Conservation (phyloP, 2,797 vertebrate species). For the Sebastolobus altivelis region DNA sequence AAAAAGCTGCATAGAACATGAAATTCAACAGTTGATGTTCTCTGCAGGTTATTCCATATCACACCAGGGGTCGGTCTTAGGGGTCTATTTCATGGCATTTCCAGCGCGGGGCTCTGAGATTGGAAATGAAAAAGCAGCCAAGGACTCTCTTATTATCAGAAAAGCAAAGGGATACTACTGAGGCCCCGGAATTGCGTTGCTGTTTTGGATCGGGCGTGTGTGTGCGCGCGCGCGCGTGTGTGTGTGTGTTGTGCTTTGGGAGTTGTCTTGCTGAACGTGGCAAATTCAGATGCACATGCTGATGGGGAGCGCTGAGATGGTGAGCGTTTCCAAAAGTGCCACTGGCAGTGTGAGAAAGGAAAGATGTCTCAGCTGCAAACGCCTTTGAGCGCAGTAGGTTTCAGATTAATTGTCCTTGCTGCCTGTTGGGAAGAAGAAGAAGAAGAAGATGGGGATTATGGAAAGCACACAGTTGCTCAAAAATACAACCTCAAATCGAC, state of each 20-base stretch:
- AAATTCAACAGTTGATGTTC: conserved; percentile 73
- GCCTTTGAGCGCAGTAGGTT: conserved; percentile 72
- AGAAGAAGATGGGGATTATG: conserved; percentile 69
- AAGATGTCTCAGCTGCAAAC: conserved; percentile 71
- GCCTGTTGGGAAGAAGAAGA: conserved; percentile 70
- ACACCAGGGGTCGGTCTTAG: conserved; percentile 67
- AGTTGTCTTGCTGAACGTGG: conserved; percentile 70
- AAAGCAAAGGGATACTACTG: conserved; percentile 61
- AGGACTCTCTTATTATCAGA: conserved; percentile 72
- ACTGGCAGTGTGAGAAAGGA: conserved; percentile 70
- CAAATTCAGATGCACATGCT: conserved; percentile 76
- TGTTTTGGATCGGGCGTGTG: conserved; percentile 35
- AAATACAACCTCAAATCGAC: conserved; percentile 46
- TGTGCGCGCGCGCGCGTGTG: neutral
- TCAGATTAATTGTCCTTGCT: conserved; percentile 80
- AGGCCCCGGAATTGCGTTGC: conserved; percentile 54
- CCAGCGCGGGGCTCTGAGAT: conserved; percentile 61
- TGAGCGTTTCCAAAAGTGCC: conserved; percentile 78
- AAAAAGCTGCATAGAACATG: conserved; percentile 65
- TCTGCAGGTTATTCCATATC: conserved; percentile 75
- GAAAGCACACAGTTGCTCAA: conserved; percentile 54
- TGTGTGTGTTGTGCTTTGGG: conserved; percentile 34
- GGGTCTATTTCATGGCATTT: conserved; percentile 74
- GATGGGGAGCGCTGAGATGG: conserved; percentile 73
- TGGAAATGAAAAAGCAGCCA: conserved; percentile 73